Percentiles rank a stretch among this genome's conserved stretches.
Evolutionary conservation across 2,888 invertebrate species (phyloP).

Genomic region (Bombylius discolor): DNA sequence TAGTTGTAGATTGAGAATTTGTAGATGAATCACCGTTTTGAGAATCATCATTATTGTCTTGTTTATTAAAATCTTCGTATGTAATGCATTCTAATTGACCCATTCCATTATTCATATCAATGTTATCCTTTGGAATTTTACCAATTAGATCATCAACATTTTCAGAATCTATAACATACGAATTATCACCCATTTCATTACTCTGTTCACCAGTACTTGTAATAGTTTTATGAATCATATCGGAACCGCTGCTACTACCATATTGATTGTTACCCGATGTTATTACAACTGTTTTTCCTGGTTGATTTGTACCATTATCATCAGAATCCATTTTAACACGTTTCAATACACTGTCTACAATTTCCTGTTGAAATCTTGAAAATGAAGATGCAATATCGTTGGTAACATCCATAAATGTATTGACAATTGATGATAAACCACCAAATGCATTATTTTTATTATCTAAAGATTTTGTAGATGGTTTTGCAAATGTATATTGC

Average conservation of each 20-base stretch:
- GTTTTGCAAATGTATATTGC: neutral
- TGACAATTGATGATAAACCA: neutral
- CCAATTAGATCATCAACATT: neutral
- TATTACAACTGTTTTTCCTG: too few species aligned
- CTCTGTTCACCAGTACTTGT: neutral
- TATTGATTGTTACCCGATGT: too few species aligned
- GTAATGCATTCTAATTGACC: neutral
- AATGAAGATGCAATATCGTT: conserved; percentile 1
- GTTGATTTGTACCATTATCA: too few species aligned
- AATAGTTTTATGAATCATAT: too few species aligned
- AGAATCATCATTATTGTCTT: too few species aligned
- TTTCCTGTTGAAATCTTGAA: neutral
- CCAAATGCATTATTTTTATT: neutral
- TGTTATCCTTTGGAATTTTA: too few species aligned
- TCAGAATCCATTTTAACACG: neutral
- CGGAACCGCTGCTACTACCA: too few species aligned
- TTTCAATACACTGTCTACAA: conserved; percentile 1
- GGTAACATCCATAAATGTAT: neutral
- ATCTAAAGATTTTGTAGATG: neutral
- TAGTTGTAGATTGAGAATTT: too few species aligned
- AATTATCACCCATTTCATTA: neutral
- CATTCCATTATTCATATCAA: neutral
- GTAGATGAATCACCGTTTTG: too few species aligned
- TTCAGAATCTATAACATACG: neutral
- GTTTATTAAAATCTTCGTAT: neutral